phyloP scores from a whole-genome alignment of 2,888 invertebrate genomes.

The Agrochola lychnidis region DNA sequence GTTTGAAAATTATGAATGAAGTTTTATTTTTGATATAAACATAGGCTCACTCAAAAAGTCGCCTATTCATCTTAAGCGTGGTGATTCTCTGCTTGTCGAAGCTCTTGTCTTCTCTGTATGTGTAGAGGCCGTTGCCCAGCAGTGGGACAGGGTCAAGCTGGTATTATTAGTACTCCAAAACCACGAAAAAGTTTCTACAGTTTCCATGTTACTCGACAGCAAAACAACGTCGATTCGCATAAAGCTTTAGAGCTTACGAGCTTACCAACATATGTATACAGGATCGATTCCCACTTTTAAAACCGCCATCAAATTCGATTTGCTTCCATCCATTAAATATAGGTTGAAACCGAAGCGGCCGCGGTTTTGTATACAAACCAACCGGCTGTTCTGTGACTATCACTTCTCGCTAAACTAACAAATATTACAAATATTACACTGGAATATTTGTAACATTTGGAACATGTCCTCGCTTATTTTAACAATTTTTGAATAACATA shows the following conservation, averaged over 20 bases:
- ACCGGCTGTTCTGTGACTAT: slow-evolving; percentile 33
- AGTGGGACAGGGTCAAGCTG: neutral
- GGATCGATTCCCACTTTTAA: slow-evolving; percentile 37
- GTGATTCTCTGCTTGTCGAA: too few species aligned
- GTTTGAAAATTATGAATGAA: neutral
- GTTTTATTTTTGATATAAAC: neutral
- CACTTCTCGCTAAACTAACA: slow-evolving; percentile 23
- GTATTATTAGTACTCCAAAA: neutral
- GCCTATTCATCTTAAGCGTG: neutral
- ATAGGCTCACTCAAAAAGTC: neutral
- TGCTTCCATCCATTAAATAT: slow-evolving; percentile 51
- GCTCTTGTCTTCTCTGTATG: neutral
- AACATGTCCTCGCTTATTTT: neutral
- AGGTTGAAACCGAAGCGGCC: slow-evolving; percentile 34
- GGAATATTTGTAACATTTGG: neutral
- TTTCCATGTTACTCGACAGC: neutral
- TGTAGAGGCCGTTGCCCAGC: neutral
- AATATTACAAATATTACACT: slow-evolving; percentile 17
- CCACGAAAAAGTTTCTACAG: neutral
- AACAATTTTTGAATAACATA: neutral
- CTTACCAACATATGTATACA: slow-evolving; percentile 23
- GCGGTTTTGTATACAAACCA: slow-evolving; percentile 45
- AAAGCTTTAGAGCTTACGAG: slow-evolving; percentile 25
- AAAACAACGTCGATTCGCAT: slow-evolving; percentile 2
- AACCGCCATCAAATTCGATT: slow-evolving; percentile 54